A percentile compares a stretch with the other conserved stretches of the same genome.
phyloP scores from a whole-genome alignment of 2,888 invertebrate species.

The Sphecodes monilicornis region DNA sequence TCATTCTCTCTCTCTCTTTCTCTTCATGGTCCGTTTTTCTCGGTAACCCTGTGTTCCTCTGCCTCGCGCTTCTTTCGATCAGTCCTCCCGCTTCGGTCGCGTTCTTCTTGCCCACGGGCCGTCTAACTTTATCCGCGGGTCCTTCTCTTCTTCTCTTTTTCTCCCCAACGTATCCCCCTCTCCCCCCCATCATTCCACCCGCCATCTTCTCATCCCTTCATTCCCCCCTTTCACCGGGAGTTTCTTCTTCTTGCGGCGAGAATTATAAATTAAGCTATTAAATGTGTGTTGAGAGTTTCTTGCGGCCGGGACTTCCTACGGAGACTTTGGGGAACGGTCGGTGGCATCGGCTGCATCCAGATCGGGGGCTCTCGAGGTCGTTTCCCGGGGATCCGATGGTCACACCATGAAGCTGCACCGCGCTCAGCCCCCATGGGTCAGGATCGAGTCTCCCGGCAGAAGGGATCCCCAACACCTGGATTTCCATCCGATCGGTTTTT shows the following conservation, averaged over 20 bases:
- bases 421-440: slow-evolving; percentile 41
- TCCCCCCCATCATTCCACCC: slow-evolving; percentile 19
- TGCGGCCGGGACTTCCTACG: slow-evolving; percentile 56
- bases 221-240: slow-evolving; percentile 29
- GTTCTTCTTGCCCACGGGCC: slow-evolving; percentile 52
- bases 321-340: slow-evolving; percentile 57
- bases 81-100: slow-evolving; percentile 38
- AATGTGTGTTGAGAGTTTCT: slow-evolving; percentile 76
- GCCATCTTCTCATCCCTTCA: too few species aligned
- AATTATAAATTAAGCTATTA: slow-evolving; percentile 84
- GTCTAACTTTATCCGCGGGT: slow-evolving; percentile 34
- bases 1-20: slow-evolving; percentile 19
- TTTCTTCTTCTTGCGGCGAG: slow-evolving; percentile 73
- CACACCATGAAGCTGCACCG: slow-evolving; percentile 32
- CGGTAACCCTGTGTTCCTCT: slow-evolving; percentile 50
- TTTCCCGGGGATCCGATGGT: slow-evolving; percentile 43
- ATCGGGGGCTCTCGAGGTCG: slow-evolving; percentile 50
- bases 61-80: slow-evolving; percentile 50
- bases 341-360: slow-evolving; percentile 47
- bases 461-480: slow-evolving; percentile 70
- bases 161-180: neutral
- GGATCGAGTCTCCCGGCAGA: slow-evolving; percentile 22
- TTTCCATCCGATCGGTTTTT: slow-evolving; percentile 58
- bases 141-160: slow-evolving; percentile 32
- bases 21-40: slow-evolving; percentile 39